phyloP scores from a whole-genome alignment of 2,113 vertebrate genomes.

The Lichenostomus cassidix region DNA sequence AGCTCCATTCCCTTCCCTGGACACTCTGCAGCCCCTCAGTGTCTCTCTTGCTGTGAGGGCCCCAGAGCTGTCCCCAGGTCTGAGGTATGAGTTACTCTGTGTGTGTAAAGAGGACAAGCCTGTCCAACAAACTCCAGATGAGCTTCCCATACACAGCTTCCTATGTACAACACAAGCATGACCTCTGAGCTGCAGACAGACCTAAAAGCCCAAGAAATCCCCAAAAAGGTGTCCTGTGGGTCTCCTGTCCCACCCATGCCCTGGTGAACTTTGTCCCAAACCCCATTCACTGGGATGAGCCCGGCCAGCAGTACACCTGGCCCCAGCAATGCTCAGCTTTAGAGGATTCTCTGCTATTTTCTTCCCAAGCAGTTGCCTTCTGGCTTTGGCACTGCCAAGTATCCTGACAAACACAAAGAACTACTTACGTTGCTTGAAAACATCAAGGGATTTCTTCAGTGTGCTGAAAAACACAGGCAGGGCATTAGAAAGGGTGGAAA shows the following conservation, averaged over 20 bases:
- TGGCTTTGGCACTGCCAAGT: neutral
- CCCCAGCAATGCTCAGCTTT: neutral
- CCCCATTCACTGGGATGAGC: rapidly evolving
- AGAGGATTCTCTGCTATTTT: neutral
- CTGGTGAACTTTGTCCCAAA: neutral
- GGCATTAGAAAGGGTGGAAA: neutral
- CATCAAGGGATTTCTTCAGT: constrained; percentile 87
- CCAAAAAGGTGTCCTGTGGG: rapidly evolving
- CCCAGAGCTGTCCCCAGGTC: neutral
- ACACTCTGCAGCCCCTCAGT: rapidly evolving
- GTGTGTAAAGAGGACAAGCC: neutral
- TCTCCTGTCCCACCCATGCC: neutral
- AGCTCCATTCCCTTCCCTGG: neutral
- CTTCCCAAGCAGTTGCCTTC: neutral
- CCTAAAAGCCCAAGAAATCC: neutral
- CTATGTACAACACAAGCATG: rapidly evolving
- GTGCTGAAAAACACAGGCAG: constrained; percentile 75
- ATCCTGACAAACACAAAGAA: neutral
- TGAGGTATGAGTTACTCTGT: rapidly evolving
- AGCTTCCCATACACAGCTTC: neutral
- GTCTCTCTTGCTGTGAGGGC: rapidly evolving
- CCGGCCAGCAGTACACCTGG: neutral
- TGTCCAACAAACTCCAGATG: neutral
- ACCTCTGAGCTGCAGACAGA: neutral
- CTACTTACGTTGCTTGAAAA: constrained; percentile 93